Conservation (phyloP, 1,140 invertebrate genomes). For the Bombus turneri region DNA sequence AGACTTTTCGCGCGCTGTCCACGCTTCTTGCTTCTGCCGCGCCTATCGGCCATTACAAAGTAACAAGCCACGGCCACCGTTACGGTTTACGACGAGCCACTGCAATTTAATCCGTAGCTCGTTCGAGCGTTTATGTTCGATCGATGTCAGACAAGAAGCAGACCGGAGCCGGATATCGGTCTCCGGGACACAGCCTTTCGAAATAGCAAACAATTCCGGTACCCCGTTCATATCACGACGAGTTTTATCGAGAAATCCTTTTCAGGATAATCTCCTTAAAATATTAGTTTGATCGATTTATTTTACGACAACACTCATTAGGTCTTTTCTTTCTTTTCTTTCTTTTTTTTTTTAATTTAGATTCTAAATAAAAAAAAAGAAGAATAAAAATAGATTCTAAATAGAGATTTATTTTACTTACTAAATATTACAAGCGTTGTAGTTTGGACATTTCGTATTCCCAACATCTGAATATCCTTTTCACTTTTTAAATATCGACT, state of each 20-base stretch:
- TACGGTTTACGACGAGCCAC: constrained; percentile 44
- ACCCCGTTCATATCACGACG: neutral
- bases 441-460: neutral
- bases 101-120: constrained; percentile 53
- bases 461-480: neutral
- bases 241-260: neutral
- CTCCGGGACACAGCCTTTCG: neutral
- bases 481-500: neutral
- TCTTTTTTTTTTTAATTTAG: neutral
- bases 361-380: neutral
- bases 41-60: constrained; percentile 44
- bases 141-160: constrained; percentile 43
- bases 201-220: neutral
- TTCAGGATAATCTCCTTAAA: neutral
- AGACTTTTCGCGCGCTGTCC: constrained; percentile 1
- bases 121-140: constrained; percentile 41
- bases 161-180: neutral
- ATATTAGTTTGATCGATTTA: neutral
- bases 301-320: neutral
- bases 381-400: neutral
- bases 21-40: neutral
- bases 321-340: neutral
- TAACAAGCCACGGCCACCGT: constrained; percentile 54
- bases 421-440: too few species aligned
- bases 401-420: neutral